Conservation (phyloP, 2,888 invertebrate genomes). For the Caenorhabditis drosophilae region DNA sequence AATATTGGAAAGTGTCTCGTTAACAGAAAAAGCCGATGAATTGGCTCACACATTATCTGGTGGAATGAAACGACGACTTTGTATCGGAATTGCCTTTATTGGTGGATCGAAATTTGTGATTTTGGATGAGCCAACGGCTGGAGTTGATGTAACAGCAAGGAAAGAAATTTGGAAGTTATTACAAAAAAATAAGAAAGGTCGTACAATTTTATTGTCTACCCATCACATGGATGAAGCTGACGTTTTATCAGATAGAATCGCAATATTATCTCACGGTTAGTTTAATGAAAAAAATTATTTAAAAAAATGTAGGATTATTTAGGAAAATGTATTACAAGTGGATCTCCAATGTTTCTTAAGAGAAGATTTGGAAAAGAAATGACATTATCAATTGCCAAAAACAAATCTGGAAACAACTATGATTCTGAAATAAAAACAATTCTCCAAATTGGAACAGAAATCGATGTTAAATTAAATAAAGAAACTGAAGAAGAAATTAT, state of each 20-base stretch:
- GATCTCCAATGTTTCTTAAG: conserved; percentile 72
- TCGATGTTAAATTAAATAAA: conserved; percentile 25
- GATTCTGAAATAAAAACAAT: conserved; percentile 2
- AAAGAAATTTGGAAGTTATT: conserved; percentile 81
- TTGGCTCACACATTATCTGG: conserved; percentile 70
- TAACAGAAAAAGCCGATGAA: conserved; percentile 74
- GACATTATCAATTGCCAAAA: conserved; percentile 28
- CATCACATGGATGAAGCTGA: conserved; percentile 74
- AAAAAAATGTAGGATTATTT: background rate
- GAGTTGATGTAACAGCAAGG: conserved; percentile 82
- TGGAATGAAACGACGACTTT: conserved; percentile 86
- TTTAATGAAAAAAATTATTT: background rate
- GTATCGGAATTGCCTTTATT: conserved; percentile 86
- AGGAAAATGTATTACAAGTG: conserved; percentile 69
- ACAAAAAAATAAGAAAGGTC: conserved; percentile 76
- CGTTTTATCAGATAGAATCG: conserved; percentile 72
- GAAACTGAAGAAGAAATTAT: conserved; percentile 48
- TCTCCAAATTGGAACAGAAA: conserved; percentile 22
- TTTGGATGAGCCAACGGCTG: conserved; percentile 67
- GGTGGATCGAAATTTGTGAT: conserved; percentile 75
- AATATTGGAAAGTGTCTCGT: conserved; percentile 76
- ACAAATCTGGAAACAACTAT: conserved; percentile 10
- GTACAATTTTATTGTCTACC: conserved; percentile 72
- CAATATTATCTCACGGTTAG: conserved; percentile 71
- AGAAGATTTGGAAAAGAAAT: conserved; percentile 71